Base-by-base conservation (phyloP, 2,888 invertebrate species). In the Papilio protenor region DNA sequence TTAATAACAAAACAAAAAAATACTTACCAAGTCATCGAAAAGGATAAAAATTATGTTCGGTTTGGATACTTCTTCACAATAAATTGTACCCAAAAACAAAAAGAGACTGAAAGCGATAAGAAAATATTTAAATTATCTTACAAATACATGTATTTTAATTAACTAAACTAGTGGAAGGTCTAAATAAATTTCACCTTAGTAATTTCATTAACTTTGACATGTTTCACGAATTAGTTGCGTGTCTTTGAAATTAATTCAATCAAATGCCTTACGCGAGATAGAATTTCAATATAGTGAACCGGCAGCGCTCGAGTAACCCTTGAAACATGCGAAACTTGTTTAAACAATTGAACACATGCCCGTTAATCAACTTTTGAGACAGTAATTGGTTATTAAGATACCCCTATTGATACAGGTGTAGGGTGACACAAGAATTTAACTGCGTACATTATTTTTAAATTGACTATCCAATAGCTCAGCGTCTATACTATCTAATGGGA, bases 141-240 rank as follows among this genome's bases (percentile, higher is more conserved):
- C 2, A 6, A 0, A 23, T 59, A 45, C 47, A 0, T 21, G n/a
- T 59, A 57, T 3, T 47, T 40, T 40, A 18, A 45, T 5, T 14
- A 23, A 73, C 45, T 33, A 12, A 47, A 81, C 82, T 77, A 81
- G 69, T 69, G 33, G 3, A 16, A n/a, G 1, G n/a, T n/a, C n/a
- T 16, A 11, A 52, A 21, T 27, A 52, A 79, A 77, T 23, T 27
- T 69, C 40, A 70, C 73, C 80, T 71, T 55, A 73, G 47, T 23
- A 72, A 78, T 57, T 55, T 57, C 2, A 73, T 45, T 14, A 73
- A 73, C 12, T 59, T 73, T 59, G 59, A 59, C 73, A 73, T 73
- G 18, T 73, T 66, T 73, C 21, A 47, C 59, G 45, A 47, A 40
- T 47, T 73, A 75, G 45, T 69, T 45, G 1, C 49, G 16, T 40